Base-by-base conservation (phyloP, 2,113 vertebrate species). In the Xenopus borealis region DNA sequence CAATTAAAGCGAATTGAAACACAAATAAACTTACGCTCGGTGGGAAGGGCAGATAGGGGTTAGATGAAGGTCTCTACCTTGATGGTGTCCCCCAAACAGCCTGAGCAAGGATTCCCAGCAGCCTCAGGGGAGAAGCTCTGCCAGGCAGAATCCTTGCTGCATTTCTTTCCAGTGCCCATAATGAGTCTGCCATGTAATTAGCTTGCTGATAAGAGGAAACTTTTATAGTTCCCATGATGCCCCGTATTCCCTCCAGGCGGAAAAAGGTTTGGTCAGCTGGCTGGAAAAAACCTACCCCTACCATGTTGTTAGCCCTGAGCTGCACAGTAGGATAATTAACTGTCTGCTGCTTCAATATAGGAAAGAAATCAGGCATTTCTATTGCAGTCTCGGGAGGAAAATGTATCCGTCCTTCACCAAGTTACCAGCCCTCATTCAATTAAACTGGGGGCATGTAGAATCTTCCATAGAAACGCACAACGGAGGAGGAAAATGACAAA, bases 261-360 rank as follows among this genome's bases (percentile, higher is more conserved):
- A n/a, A 65, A 44, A 64, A 13, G 46, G 12, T 40, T 52, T 64
- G 71, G 71, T 72, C 46, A 72, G 71, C 71, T 52, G 44, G 19
- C 13, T 27, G 19, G 50, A 62, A 62, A 69, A 14, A 44, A 18
- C 19, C 9, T 4, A 27, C 16, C 33, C 14, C 9, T 65, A 8
- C 11, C 40, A 45, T 45, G 63, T 10, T n/a, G 40, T 65, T 61
- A 61, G 58, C 58, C 58, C 58, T 14, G 13, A 61, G 58, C 58
- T 14, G 20, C 58, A 61, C 19, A 61, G 58, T 12, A 6, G 20
- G 18, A 20, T 61, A 20, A 27, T 61, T 61, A 61, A 23, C 20
- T 23, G 20, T 27, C 58, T 61, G 14, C 53, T 55, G 13, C 12
- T n/a, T 55, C 53, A 55, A n/a, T 55, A 55, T n/a, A 55, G 17